These are phyloP conservation scores for Drosophila leonis DNA, from an alignment of 2,888 invertebrate genomes.

Conservation along the genomic window DNA sequence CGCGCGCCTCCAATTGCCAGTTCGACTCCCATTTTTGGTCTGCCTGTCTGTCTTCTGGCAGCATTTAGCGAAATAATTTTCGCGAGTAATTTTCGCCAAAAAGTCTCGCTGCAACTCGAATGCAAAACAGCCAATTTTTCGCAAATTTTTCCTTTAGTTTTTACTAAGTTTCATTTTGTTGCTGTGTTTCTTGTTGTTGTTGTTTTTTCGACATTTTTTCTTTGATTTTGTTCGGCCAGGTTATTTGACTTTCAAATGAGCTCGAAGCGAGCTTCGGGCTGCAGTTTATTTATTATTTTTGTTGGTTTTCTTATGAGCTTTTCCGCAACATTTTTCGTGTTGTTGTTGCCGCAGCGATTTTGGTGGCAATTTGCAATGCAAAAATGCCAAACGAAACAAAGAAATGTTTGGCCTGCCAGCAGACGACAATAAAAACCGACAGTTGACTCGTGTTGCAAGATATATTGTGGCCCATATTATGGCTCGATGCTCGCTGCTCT, in stretches of 20 bases:
- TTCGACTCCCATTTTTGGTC: constrained; percentile 50
- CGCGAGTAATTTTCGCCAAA: constrained; percentile 65
- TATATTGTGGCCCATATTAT: constrained; percentile 70
- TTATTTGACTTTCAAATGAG: constrained; percentile 80
- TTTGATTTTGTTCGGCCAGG: constrained; percentile 58
- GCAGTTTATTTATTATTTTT: constrained; percentile 32
- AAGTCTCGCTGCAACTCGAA: constrained; percentile 60
- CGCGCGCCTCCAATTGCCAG: constrained; percentile 11
- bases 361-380: constrained; percentile 79
- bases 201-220: constrained; percentile 21
- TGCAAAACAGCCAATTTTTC: constrained; percentile 75
- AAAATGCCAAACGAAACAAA: constrained; percentile 78
- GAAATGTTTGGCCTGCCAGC: constrained; percentile 75
- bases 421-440: constrained; percentile 82
- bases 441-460: constrained; percentile 82
- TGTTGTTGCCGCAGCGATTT: constrained; percentile 67
- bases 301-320: constrained; percentile 64
- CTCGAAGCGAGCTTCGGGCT: constrained; percentile 59
- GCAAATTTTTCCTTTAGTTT: constrained; percentile 46
- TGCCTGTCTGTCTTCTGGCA: neutral
- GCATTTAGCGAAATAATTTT: constrained; percentile 66
- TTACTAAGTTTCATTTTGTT: constrained; percentile 50
- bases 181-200: constrained; percentile 10
- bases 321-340: constrained; percentile 73
- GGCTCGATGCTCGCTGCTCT: constrained; percentile 40